A percentile compares a stretch with the other conserved stretches of the same genome.
Evolutionary conservation across 2,797 vertebrate species (phyloP).

Genomic region (Mastacembelus armatus): DNA sequence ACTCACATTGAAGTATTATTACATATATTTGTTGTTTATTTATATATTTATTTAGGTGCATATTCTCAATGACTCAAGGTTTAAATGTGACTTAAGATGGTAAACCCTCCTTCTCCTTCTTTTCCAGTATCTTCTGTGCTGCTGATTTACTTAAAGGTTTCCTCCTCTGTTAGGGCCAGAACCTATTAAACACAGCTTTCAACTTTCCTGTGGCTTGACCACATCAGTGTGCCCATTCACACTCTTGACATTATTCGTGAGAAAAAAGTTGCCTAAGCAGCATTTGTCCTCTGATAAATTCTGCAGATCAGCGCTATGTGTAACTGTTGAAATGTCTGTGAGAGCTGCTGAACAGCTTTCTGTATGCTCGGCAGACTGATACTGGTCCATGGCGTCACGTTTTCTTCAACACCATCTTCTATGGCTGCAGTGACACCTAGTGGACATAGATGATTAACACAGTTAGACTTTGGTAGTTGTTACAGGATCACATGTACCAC

Average conservation of each 20-base stretch:
- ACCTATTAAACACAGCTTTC: not conserved
- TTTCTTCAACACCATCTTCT: constrained; percentile 43
- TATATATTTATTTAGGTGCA: not conserved
- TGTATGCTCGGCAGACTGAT: constrained; percentile 11
- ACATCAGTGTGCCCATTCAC: not conserved
- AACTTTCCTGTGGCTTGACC: not conserved
- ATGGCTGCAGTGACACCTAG: constrained; percentile 69
- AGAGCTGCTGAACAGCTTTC: constrained; percentile 16
- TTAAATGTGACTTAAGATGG: not conserved
- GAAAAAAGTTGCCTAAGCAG: not conserved
- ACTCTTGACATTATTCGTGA: not conserved
- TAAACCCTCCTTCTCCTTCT: not conserved
- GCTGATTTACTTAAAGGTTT: not conserved
- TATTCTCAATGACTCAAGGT: constrained; percentile 6
- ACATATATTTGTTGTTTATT: no score
- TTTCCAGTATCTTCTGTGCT: not conserved
- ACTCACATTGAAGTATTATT: no score
- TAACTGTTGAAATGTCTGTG: constrained; percentile 17
- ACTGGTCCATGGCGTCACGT: constrained; percentile 7
- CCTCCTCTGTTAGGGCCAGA: constrained; percentile 3
- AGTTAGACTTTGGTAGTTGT: constrained; percentile 17
- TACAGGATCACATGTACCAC: not conserved
- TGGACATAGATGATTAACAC: constrained; percentile 61
- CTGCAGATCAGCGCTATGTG: not conserved
- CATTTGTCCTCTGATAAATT: constrained; percentile 17